Evolutionary conservation across 37 sponge, comb jelly and placozoan genomes (phyloP), one percentile per base, ranked within the genome.

Genomic region (Spongilla lacustris): DNA sequence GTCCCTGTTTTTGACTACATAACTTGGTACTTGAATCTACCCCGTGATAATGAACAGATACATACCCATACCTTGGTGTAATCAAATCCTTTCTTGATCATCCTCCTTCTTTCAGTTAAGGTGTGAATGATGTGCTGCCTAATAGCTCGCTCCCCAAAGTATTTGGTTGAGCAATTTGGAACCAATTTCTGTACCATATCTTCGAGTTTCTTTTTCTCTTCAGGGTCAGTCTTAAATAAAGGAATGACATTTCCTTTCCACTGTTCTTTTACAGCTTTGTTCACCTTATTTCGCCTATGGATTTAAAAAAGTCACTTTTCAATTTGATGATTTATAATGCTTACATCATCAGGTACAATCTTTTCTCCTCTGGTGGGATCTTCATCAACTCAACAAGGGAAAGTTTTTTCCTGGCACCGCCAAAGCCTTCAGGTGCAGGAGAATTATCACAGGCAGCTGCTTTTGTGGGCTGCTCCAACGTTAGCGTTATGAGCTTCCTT

Each of bases 281-380:
- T 41, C 29, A 76, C 76, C 37, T 31, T 76, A 41, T 41, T 76
- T 33, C 76, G 34, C 76, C 76, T 76, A 76, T 33, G 37, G 37
- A 29, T 41, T 34, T 76, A 32, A 36, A 76, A 72, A 34, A 34
- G 73, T 72, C 32, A 72, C 73, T 34, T 34, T 72, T 34, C 73
- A 58, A 58, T 58, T 58, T 17, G 0, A 58, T 58, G 58, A 58
- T 58, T 58, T 58, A 72, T 28, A 50, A 33, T 33, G 67, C 81
- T 66, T 80, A 80, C 81, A 67, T 80, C 14, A 80, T 80, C 81
- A 80, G 67, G 32, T 80, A 80, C 68, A 58, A 25, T 29, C 32
- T 11, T 58, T 66, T 80, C 22, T 80, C 81, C 31, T 80, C 81
- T 29, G 66, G 67, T 66, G 26, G 34, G 25, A 80, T 27, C 33